These are phyloP conservation scores for Rhingia rostrata DNA, from an alignment of 2,888 invertebrate genomes.

Conservation along the genomic window DNA sequence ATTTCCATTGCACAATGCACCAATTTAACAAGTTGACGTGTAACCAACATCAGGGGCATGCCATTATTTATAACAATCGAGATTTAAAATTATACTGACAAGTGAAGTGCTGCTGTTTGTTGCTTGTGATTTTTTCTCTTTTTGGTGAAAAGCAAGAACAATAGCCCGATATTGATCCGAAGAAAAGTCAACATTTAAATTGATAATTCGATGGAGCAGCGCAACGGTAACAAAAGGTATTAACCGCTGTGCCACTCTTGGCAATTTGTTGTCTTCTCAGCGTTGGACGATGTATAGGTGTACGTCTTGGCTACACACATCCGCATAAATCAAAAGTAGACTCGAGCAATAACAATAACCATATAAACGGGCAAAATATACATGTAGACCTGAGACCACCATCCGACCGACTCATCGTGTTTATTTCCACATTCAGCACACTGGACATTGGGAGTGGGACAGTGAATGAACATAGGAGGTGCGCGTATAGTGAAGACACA, in stretches of 20 bases:
- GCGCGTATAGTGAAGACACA: slow-evolving; percentile 49
- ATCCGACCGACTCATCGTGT: neutral
- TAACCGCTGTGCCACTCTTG: slow-evolving; percentile 46
- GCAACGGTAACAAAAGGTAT: slow-evolving; percentile 57
- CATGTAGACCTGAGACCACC: slow-evolving; percentile 5
- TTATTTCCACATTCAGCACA: neutral
- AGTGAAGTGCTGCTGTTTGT: slow-evolving; percentile 64
- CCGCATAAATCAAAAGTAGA: slow-evolving; percentile 69
- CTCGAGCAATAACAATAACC: slow-evolving; percentile 37
- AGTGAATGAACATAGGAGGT: neutral
- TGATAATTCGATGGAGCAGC: slow-evolving; percentile 58
- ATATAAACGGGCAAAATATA: slow-evolving; percentile 23
- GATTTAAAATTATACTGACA: slow-evolving; percentile 70
- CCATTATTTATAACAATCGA: slow-evolving; percentile 73
- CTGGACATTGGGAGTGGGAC: neutral
- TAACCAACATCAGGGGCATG: slow-evolving; percentile 56
- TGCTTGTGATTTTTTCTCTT: neutral
- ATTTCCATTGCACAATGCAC: slow-evolving; percentile 70
- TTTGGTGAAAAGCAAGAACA: slow-evolving; percentile 52
- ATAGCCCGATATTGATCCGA: slow-evolving; percentile 67
- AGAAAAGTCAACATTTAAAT: slow-evolving; percentile 71
- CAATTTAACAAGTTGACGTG: slow-evolving; percentile 72
- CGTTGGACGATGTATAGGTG: slow-evolving; percentile 17
- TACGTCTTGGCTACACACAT: slow-evolving; percentile 44
- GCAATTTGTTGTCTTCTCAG: slow-evolving; percentile 72